Conservation (phyloP, 2,888 invertebrate species). For the Clistopyga incitator region DNA sequence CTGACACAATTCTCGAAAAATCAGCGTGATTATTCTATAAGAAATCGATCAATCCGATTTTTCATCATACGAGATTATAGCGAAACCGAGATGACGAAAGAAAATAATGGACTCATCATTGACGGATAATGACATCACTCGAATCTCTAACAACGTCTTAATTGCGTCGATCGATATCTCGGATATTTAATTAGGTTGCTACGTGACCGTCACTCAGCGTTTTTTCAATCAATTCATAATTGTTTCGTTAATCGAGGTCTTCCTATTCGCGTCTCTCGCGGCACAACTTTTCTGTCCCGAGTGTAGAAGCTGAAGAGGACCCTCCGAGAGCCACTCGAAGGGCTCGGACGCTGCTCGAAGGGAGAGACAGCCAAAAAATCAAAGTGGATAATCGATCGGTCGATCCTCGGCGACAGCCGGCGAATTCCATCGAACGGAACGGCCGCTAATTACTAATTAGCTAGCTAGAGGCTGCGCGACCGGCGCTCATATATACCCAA, state of each 20-base stretch:
- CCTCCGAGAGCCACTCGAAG: background rate
- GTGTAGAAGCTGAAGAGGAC: background rate
- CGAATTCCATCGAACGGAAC: constrained; percentile 66
- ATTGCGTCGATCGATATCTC: constrained; percentile 59
- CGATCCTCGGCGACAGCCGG: constrained; percentile 67
- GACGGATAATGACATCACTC: constrained; percentile 55
- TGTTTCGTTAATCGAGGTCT: constrained; percentile 58
- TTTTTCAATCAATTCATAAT: constrained; percentile 55
- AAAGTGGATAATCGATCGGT: constrained; percentile 67
- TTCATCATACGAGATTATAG: background rate
- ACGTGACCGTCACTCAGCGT: constrained; percentile 41
- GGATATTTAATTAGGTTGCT: constrained; percentile 56
- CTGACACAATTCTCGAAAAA: background rate
- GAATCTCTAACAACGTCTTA: constrained; percentile 59
- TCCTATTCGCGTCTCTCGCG: constrained; percentile 29
- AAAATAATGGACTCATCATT: constrained; percentile 27
- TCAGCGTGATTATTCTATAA: background rate
- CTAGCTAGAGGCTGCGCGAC: constrained; percentile 60
- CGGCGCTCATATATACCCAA: constrained; percentile 49
- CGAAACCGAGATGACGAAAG: background rate
- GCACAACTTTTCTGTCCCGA: constrained; percentile 14
- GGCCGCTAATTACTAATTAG: constrained; percentile 70
- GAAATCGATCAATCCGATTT: background rate
- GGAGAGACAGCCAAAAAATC: constrained; percentile 61
- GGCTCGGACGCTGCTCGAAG: constrained; percentile 15